Evolutionary conservation across 2,113 vertebrate genomes (phyloP), one percentile per base, ranked within the genome.

Genomic region (Naja naja): DNA sequence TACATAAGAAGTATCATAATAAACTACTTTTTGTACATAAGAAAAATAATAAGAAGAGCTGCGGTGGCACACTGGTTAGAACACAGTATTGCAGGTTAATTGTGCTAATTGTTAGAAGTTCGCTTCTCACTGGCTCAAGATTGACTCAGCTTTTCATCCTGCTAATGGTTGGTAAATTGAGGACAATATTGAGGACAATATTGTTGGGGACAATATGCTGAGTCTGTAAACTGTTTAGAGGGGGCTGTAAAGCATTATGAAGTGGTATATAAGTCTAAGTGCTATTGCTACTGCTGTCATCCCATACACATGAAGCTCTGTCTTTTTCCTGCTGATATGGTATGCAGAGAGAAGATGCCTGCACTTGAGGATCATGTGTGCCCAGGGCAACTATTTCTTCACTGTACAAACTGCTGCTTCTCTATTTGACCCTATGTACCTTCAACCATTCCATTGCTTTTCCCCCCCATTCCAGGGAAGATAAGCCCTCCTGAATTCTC

Each of bases 401-500:
- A 53, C 4, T 4, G 1, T 9, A 25, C 30, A 52, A 43, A 1
- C 52, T 34, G 27, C 0, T 6, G 25, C 10, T 52, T 56, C 25
- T 87, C 43, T 54, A 39, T 60, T 43, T 90, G 90, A 47, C 53
- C 85, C 58, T 81, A 39, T 14, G 85, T n/a, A 45, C 34, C 5
- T 20, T 14, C 47, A 58, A 34, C 87, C 86, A 27, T 88, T 5
- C n/a, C 1, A 74, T 20, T 22, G 55, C 22, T 91, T 49, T 20
- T 25, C 1, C 9, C 47, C 47, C 6, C 47, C 53, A 90, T 94
- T 91, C 88, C 95, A 99, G 98, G 97, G 85, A 92, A 97, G 89
- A 69, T 47, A 47, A 90, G 43, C 74, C 96, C 96, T 89, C 98
- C 98, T 91, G 95, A 97, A 89, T 96, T 98, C 52, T 98, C 98